Evolutionary conservation across 1,140 invertebrate species (phyloP).

Genomic region (Drosophila guanche): DNA sequence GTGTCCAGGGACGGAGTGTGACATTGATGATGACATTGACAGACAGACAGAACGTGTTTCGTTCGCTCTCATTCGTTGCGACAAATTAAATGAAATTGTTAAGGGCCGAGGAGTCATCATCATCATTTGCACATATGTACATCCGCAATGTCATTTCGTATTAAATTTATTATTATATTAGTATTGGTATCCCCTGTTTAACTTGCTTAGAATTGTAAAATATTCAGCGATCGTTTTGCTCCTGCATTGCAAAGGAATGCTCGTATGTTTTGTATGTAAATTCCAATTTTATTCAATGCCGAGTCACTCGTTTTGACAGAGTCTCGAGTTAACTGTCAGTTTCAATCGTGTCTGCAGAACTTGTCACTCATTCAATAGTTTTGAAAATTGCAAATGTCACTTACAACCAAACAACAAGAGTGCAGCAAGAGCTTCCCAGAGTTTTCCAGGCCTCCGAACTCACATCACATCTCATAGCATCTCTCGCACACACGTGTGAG

Average conservation of each 20-base stretch:
- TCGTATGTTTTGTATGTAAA: constrained; percentile 6
- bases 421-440: constrained; percentile 17
- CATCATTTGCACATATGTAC: constrained; percentile 6
- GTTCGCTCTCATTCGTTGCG: constrained; percentile 36
- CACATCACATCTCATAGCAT: constrained; percentile 2
- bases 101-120: constrained; percentile 55
- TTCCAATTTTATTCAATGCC: constrained; percentile 14
- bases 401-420: constrained; percentile 70
- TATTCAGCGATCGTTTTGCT: constrained; percentile 33
- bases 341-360: constrained; percentile 83
- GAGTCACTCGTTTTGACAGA: constrained; percentile 37
- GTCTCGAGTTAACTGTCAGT: constrained; percentile 72
- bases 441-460: too few relatives aligned
- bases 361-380: constrained; percentile 83
- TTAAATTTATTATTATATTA: constrained; percentile 66
- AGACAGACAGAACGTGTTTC: constrained; percentile 25
- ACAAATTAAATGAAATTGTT: constrained; percentile 75
- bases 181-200: not conserved
- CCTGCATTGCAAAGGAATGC: constrained; percentile 28
- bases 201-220: not conserved
- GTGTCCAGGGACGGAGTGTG: constrained; percentile 38
- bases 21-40: constrained; percentile 80
- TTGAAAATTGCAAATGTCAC: constrained; percentile 83
- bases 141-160: constrained; percentile 23
- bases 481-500: constrained; percentile 17